Percentiles rank a stretch among this genome's conserved stretches.
These are phyloP conservation scores for Cuculus canorus DNA, from an alignment of 2,797 vertebrate species.

Conservation along the genomic window DNA sequence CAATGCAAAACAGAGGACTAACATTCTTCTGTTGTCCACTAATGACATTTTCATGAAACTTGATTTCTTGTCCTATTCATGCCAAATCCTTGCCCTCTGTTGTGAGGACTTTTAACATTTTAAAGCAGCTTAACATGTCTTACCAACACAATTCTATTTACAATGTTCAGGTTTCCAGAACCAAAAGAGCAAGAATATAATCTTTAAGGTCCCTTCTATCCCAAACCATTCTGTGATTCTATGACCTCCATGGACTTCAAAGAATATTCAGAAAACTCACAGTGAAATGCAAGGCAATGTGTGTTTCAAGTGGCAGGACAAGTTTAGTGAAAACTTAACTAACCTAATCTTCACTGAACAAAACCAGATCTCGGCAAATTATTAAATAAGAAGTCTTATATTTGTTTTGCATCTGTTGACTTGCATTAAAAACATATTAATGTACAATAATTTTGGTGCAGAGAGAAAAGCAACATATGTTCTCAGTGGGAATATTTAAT, in stretches of 20 bases:
- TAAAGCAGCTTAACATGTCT: not conserved
- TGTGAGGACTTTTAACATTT: not conserved
- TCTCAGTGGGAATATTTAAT: not conserved
- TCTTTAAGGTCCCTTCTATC: too few species aligned
- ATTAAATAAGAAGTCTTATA: not conserved
- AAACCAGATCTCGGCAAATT: not conserved
- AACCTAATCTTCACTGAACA: not conserved
- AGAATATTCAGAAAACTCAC: not conserved
- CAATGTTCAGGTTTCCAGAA: not conserved
- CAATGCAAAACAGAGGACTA: not conserved
- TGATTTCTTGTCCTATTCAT: not conserved
- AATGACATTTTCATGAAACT: not conserved
- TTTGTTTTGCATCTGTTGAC: not conserved
- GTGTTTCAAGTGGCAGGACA: not conserved
- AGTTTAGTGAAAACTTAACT: not conserved
- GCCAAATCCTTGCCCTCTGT: not conserved
- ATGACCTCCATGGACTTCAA: not conserved
- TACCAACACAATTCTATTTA: not conserved
- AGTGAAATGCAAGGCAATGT: not conserved
- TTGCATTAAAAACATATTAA: not conserved
- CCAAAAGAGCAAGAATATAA: not conserved
- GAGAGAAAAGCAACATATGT: not conserved
- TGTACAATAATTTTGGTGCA: fast-evolving
- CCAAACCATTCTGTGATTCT: too few species aligned
- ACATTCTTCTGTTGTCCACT: not conserved